Conservation (phyloP, 1,140 invertebrate species). For the Daktulosphaira vitifoliae region DNA sequence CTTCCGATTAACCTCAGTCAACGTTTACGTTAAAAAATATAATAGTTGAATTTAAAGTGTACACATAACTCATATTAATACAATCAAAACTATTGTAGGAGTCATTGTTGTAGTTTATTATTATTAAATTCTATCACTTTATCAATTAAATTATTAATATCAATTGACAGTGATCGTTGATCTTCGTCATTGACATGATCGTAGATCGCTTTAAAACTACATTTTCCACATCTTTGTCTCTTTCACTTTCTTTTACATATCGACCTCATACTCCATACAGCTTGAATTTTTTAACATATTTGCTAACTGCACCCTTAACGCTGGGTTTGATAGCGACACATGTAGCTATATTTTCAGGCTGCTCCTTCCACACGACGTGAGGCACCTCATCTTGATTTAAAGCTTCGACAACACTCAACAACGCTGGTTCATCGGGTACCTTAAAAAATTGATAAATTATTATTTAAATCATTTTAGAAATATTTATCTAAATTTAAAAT, state of each 20-base stretch:
- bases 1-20: too few species aligned
- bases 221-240: not conserved
- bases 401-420: constrained; percentile 58
- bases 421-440: constrained; percentile 65
- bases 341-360: constrained; percentile 92
- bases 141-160: constrained; percentile 22
- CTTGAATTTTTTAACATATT: constrained; percentile 82
- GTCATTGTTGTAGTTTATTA: constrained; percentile 8
- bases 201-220: too few species aligned
- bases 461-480: too few species aligned
- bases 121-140: constrained; percentile 10
- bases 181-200: not conserved
- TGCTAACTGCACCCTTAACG: constrained; percentile 71
- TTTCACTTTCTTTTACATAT: not conserved
- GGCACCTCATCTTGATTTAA: constrained; percentile 63
- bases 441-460: too few species aligned
- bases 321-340: constrained; percentile 91
- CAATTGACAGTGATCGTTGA: constrained; percentile 26
- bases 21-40: not conserved
- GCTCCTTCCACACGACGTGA: constrained; percentile 94
- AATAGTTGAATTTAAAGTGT: not conserved
- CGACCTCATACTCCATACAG: constrained; percentile 54
- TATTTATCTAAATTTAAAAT: too few species aligned
- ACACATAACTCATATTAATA: too few species aligned
- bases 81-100: constrained; percentile 13